Percentiles rank a stretch among this genome's conserved stretches.
Evolutionary conservation across 2,888 invertebrate species (phyloP).

Genomic region (Mayetiola destructor): DNA sequence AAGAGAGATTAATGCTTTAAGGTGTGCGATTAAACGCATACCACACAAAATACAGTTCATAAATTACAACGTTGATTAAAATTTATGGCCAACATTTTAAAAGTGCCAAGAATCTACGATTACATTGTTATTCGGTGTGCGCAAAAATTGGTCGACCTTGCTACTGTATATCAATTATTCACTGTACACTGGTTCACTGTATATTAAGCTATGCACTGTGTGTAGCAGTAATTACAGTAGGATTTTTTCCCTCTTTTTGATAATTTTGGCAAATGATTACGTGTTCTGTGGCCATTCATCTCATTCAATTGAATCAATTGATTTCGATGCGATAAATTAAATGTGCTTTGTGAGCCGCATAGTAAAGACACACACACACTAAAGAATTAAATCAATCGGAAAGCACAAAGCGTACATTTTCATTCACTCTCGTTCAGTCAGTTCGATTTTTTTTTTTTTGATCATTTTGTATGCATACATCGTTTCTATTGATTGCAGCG

Average conservation of each 20-base stretch:
- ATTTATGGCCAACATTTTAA: too few relatives aligned
- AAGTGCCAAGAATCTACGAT: too few relatives aligned
- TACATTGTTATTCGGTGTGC: background rate
- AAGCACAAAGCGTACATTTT: background rate
- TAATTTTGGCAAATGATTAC: background rate
- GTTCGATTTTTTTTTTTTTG: background rate
- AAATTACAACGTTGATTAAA: too few relatives aligned
- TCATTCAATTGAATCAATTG: slow-evolving; percentile 3
- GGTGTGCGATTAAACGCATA: too few relatives aligned
- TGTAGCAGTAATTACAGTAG: background rate
- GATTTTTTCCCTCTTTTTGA: background rate
- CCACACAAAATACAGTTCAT: too few relatives aligned
- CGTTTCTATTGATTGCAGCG: too few relatives aligned
- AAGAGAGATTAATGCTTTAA: too few relatives aligned
- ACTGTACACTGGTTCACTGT: background rate
- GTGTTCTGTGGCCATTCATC: background rate
- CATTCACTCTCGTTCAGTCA: background rate
- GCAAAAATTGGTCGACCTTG: background rate
- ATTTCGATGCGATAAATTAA: too few relatives aligned
- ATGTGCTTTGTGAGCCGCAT: too few relatives aligned
- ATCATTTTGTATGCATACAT: too few relatives aligned
- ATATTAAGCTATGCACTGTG: background rate
- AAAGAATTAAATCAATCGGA: background rate
- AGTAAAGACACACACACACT: background rate
- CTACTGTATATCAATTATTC: background rate